Conservation (phyloP, 2,888 invertebrate genomes). For the Amphipyra berbera region DNA sequence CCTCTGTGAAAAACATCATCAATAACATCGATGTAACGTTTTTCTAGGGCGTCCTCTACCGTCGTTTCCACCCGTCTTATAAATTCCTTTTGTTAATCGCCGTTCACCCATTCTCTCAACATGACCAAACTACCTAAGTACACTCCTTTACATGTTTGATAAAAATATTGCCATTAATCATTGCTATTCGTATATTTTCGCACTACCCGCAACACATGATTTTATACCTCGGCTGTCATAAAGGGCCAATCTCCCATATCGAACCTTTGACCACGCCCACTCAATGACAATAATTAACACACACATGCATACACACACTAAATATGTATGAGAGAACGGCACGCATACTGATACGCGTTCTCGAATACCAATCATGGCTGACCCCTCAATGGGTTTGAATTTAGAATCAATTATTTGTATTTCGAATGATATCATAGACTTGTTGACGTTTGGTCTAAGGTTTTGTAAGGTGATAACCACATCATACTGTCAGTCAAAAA, state of each 20-base stretch:
- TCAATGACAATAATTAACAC: conserved; percentile 67
- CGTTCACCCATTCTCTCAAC: too few species aligned
- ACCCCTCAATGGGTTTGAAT: conserved; percentile 34
- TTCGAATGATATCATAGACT: conserved; percentile 25
- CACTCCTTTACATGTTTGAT: too few species aligned
- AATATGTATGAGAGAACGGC: conserved; percentile 57
- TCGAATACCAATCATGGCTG: conserved; percentile 48
- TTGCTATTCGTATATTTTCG: conserved; percentile 1
- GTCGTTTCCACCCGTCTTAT: too few species aligned
- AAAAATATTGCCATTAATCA: too few species aligned
- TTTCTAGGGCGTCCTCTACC: too few species aligned
- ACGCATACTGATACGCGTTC: conserved; percentile 39
- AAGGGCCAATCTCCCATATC: conserved; percentile 71
- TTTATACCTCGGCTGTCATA: conserved; percentile 56
- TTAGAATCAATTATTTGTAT: conserved; percentile 23
- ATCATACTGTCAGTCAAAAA: too few species aligned
- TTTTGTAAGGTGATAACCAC: background rate
- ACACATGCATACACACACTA: conserved; percentile 58
- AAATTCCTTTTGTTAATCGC: too few species aligned
- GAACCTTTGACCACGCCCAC: conserved; percentile 73
- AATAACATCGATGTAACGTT: too few species aligned
- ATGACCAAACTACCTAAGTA: too few species aligned
- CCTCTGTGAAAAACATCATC: too few species aligned
- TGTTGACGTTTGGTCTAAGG: background rate
- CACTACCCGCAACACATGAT: conserved; percentile 53